Base-by-base conservation (phyloP, 2,113 vertebrate genomes). In the Apus apus region DNA sequence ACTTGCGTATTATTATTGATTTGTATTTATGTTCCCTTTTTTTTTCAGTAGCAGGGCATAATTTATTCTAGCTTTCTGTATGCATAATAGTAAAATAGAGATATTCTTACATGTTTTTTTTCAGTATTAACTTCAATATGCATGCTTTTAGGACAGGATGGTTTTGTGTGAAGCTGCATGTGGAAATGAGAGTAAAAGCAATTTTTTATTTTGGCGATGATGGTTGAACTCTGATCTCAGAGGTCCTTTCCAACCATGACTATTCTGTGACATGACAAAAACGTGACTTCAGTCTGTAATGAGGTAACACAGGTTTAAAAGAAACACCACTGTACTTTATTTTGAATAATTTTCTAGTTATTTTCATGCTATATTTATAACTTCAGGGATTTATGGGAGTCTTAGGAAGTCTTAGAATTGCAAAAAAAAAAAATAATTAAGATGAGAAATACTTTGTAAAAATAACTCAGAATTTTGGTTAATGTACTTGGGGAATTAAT, bases 371-470 rank as follows among this genome's bases (percentile, higher is more conserved):
- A 5, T 22, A 21, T 46, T 56, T 70, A 34, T 67, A 53, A 60
- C 1, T 4, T 26, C n/a, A 4, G 7, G 6, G 13, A 67, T 72
- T 76, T 71, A 5, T 45, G 1, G n/a, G 36, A 4, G 2, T 32
- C 10, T 30, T 79, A 27, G 2, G 45, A 72, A 76, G 9, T 57
- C 29, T 74, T 66, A n/a, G 22, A 66, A 61, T 19, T 40, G 19
- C 6, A 0, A 1, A 67, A 84, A 13, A 0, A 1, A 72, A 80
- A 66, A 87, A 16, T 3, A 21, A 7, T 67, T 64, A 72, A 68
- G 18, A 40, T 43, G 6, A 72, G 15, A 80, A 72, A 58, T 67
- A 58, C 29, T 73, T 94, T 68, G 7, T 34, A 73, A 81, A 85
- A 76, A 77, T n/a, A 80, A 15, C 12, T 54, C 2, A 27, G 43